phyloP scores from a whole-genome alignment of 2,113 vertebrate genomes.

The Tringa solitaria region DNA sequence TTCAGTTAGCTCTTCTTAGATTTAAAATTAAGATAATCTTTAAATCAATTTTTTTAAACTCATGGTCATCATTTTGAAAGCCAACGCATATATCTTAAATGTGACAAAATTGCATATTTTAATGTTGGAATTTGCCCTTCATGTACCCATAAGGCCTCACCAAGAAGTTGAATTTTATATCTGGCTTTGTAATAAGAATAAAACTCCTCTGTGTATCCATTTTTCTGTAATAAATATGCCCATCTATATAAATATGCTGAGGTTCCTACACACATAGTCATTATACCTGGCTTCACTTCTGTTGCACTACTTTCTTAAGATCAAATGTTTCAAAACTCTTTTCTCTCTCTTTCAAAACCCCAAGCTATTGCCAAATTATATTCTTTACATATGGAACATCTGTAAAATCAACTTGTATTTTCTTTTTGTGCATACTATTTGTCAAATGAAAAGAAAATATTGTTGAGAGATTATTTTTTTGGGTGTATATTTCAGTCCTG shows the following conservation, averaged over 20 bases:
- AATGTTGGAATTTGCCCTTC: not conserved
- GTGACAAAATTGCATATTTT: not conserved
- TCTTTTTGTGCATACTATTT: not conserved
- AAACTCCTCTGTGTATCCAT: not conserved
- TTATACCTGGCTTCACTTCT: not conserved
- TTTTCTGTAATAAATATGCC: not conserved
- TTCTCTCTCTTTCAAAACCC: not conserved
- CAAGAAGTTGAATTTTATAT: not conserved
- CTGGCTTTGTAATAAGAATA: not conserved
- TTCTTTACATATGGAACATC: not conserved
- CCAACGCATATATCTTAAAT: fast-evolving
- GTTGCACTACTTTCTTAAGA: not conserved
- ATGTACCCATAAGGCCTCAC: not conserved
- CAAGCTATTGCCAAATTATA: not conserved
- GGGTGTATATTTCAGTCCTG: not conserved
- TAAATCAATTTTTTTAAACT: not conserved
- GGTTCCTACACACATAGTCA: not conserved
- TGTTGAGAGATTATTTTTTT: not conserved
- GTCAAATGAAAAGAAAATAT: not conserved
- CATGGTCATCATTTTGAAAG: not conserved
- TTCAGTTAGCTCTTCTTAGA: not conserved
- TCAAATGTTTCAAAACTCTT: not conserved
- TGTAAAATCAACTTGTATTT: not conserved
- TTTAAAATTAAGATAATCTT: not conserved
- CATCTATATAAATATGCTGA: not conserved